Evolutionary conservation across 2,888 invertebrate species (phyloP), one percentile per base, ranked within the genome.

Genomic region (Eurytoma adleriae): DNA sequence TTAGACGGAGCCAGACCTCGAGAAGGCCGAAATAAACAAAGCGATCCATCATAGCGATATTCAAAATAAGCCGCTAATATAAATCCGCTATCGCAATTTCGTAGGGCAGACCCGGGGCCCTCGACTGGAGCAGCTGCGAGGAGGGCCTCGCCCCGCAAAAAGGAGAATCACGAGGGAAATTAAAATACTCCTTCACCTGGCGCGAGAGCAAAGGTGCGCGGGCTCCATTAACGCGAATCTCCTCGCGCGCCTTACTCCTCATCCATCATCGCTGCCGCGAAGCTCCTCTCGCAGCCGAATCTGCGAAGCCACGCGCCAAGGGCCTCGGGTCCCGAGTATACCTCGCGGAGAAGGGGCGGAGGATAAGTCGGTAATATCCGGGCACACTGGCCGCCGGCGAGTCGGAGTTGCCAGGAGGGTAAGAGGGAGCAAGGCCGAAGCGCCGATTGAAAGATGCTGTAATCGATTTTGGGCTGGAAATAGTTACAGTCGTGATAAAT

Each of bases 261-360:
- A 76, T 76, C 76, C 54, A 76, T 76, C 69, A 77, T 54, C 20
- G 61, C 57, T 20, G 57, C n/a, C 2, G n/a, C 40, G 59, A 27
- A 18, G 10, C 20, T 40, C 40, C 40, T 7, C 40, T 64, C 18
- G 48, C 48, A 18, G 18, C 40, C 18, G 48, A 64, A 48, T 40
- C 40, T 64, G 54, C 54, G 14, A 14, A 54, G 54, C 54, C 40
- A 40, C 40, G 40, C n/a, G 54, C 61, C 4, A 14, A 13, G 13
- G 13, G 14, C 14, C 18, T 18, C 64, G 64, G 12, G 10, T 18
- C 40, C 24, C 24, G 24, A 24, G 24, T 64, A n/a, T 48, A 30
- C n/a, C 64, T n/a, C 54, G 54, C 10, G 13, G 40, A 10, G n/a
- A 18, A 5, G 30, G 10, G 40, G n/a, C n/a, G n/a, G n/a, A 24